Percentiles rank a stretch among this genome's conserved stretches.
Evolutionary conservation across 2,888 invertebrate species (phyloP).

Genomic region (Acrocyrtus sp.): DNA sequence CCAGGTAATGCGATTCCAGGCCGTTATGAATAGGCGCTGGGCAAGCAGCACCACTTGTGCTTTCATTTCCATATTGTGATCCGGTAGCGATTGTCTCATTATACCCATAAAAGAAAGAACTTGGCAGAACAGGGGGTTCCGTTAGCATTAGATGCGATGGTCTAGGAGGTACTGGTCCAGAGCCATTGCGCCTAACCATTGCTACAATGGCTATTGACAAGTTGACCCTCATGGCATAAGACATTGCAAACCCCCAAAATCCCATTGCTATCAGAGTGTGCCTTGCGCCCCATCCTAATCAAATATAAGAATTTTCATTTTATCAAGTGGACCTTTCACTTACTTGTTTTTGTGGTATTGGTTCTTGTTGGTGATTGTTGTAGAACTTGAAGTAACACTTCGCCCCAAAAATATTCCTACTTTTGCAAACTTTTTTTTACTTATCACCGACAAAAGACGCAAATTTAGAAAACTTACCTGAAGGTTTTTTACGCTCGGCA

Average conservation of each 20-base stretch:
- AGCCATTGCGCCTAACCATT: conserved; percentile 55
- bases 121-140: neutral
- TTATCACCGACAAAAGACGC: neutral
- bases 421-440: neutral
- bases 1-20: neutral
- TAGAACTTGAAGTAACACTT: no score
- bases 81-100: no score
- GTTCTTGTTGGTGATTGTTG: no score
- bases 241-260: conserved; percentile 57
- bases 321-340: no score
- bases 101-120: neutral
- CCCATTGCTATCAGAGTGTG: conserved; percentile 42
- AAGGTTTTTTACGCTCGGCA: conserved; percentile 26
- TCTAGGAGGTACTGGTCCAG: neutral
- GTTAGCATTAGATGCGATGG: conserved; percentile 7
- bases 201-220: conserved; percentile 60
- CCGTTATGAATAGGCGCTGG: conserved; percentile 4
- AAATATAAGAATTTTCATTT: conserved; percentile 1
- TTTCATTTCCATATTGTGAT: conserved; percentile 5
- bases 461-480: conserved; percentile 37
- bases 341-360: no score
- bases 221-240: conserved; percentile 59
- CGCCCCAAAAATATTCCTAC: no score
- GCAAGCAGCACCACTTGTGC: conserved; percentile 29
- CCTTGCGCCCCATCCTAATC: conserved; percentile 53